Conservation (phyloP, 1,140 invertebrate species). For the Diprion similis region DNA sequence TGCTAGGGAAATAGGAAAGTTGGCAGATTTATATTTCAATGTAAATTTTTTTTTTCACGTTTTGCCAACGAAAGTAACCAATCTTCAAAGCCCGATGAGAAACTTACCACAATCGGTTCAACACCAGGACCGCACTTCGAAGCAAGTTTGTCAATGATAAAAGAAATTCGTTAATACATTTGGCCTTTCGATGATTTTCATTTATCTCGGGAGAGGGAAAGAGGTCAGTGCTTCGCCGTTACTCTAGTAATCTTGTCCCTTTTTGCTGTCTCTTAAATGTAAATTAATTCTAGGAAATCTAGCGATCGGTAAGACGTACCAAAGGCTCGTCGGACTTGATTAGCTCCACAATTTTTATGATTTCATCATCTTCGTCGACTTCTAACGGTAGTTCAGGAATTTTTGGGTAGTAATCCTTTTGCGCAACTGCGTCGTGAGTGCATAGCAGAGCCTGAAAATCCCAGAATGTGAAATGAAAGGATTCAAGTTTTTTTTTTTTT, state of each 20-base stretch:
- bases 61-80: no score
- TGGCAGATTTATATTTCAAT: no score
- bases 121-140: slow-evolving; percentile 88
- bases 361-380: slow-evolving; percentile 92
- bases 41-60: no score
- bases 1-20: no score
- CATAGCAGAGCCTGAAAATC: slow-evolving; percentile 81
- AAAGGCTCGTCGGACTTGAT: slow-evolving; percentile 97
- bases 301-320: slow-evolving; percentile 69
- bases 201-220: no score
- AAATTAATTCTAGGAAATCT: no score
- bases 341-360: slow-evolving; percentile 95
- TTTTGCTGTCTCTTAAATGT: no score
- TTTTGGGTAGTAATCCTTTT: slow-evolving; percentile 93
- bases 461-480: slow-evolving; percentile 22
- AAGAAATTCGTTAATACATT: slow-evolving; percentile 56
- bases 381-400: slow-evolving; percentile 87
- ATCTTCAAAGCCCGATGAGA: slow-evolving; percentile 34
- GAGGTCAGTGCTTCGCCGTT: no score
- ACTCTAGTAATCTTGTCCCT: no score
- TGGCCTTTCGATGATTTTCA: neutral
- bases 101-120: slow-evolving; percentile 95
- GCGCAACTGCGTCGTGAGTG: slow-evolving; percentile 93
- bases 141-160: slow-evolving; percentile 61
- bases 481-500: slow-evolving; percentile 3